Evolutionary conservation across 2,797 vertebrate genomes (phyloP).

Genomic region (Squalus acanthias): DNA sequence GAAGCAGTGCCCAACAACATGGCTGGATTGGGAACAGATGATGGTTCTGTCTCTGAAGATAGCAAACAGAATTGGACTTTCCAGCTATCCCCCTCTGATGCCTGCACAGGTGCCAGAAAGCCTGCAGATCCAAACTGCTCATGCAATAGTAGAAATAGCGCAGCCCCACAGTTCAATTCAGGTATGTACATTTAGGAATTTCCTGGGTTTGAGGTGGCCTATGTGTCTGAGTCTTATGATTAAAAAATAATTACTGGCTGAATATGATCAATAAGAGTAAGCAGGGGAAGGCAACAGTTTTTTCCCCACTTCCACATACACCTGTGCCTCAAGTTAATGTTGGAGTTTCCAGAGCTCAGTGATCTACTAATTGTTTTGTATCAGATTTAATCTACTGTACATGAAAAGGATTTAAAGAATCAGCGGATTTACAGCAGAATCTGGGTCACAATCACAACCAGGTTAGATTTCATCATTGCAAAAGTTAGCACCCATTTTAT

Average conservation of each 20-base stretch:
- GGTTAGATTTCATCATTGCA: neutral
- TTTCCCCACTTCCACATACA: neutral
- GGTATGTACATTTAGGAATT: no score
- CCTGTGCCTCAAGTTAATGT: neutral
- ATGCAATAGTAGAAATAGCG: no score
- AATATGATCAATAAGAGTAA: neutral
- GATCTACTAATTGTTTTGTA: neutral
- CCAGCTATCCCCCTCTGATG: no score
- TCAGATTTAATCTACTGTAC: slow-evolving; percentile 4
- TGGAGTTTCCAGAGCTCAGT: neutral
- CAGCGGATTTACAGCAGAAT: neutral
- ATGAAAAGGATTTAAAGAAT: neutral
- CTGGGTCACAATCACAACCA: neutral
- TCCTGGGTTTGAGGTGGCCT: no score
- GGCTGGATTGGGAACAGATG: no score
- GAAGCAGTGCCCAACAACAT: no score
- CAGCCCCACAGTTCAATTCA: no score
- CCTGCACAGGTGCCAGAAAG: no score
- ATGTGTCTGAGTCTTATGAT: no score
- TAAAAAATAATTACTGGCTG: neutral
- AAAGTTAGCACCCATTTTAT: neutral
- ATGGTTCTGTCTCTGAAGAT: no score
- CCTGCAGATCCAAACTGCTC: no score
- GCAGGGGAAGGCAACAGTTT: neutral
- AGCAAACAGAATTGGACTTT: no score